Evolutionary conservation across 2,888 invertebrate species (phyloP).

Genomic region (Spisula solida): DNA sequence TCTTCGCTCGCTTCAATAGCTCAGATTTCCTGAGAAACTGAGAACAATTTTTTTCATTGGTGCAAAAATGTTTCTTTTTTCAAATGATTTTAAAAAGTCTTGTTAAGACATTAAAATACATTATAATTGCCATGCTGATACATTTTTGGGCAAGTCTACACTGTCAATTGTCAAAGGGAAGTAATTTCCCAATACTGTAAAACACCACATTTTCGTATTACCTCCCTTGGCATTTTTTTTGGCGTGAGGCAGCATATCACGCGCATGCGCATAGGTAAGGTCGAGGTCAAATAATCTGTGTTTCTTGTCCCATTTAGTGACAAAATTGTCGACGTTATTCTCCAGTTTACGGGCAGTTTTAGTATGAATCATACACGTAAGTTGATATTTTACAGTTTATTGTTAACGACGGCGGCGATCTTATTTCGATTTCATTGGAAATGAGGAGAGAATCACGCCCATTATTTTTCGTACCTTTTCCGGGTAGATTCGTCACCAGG

Average conservation of each 20-base stretch:
- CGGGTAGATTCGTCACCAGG: constrained; percentile 25
- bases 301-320: constrained; percentile 46
- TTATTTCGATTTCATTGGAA: neutral
- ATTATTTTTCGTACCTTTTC: constrained; percentile 35
- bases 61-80: too few relatives aligned
- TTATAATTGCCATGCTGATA: too few relatives aligned
- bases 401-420: neutral
- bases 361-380: neutral
- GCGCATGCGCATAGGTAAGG: constrained; percentile 42
- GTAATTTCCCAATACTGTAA: neutral
- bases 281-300: constrained; percentile 53
- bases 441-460: neutral
- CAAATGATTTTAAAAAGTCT: too few relatives aligned
- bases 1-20: too few relatives aligned
- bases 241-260: neutral
- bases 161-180: too few relatives aligned
- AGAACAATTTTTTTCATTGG: too few relatives aligned
- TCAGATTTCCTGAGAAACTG: too few relatives aligned
- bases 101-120: too few relatives aligned
- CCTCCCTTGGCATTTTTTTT: neutral
- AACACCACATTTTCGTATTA: neutral
- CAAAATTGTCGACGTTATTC: neutral
- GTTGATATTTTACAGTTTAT: neutral
- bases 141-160: too few relatives aligned
- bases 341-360: neutral